Conservation (phyloP, 2,888 invertebrate species). For the Mongoloraphidia duomilia region DNA sequence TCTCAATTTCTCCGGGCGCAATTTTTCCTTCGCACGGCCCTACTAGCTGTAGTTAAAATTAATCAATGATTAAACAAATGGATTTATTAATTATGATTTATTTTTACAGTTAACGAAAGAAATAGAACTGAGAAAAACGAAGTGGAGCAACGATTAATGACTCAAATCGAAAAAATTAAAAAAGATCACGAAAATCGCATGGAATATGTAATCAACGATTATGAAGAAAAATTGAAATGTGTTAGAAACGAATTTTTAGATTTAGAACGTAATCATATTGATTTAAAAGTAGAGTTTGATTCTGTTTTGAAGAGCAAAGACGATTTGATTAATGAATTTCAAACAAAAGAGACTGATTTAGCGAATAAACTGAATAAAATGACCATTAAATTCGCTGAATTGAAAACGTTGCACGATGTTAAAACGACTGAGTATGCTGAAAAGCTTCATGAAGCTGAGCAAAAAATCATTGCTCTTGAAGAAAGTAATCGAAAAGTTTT, state of each 20-base stretch:
- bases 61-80: no score
- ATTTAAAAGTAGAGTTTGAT: no score
- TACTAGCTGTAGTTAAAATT: no score
- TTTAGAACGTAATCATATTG: not conserved
- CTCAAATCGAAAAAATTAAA: conserved; percentile 23
- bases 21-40: no score
- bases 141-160: conserved; percentile 20
- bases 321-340: not conserved
- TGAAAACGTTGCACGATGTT: conserved; percentile 19
- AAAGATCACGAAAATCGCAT: conserved; percentile 25
- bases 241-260: not conserved
- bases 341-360: no score
- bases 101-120: conserved; percentile 25
- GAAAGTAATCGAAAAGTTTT: conserved; percentile 25
- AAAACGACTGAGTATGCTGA: conserved; percentile 21
- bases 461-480: conserved; percentile 22
- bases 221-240: conserved; percentile 16
- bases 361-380: not conserved
- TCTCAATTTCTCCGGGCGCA: no score
- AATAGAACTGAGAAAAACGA: conserved; percentile 22
- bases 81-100: conserved; percentile 1
- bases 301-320: not conserved
- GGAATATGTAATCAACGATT: conserved; percentile 29
- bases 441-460: conserved; percentile 17
- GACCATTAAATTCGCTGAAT: not conserved